A percentile compares a stretch with the other conserved stretches of the same genome.
phyloP scores from a whole-genome alignment of 2,888 invertebrate species.

The Serrognathus titanus region DNA sequence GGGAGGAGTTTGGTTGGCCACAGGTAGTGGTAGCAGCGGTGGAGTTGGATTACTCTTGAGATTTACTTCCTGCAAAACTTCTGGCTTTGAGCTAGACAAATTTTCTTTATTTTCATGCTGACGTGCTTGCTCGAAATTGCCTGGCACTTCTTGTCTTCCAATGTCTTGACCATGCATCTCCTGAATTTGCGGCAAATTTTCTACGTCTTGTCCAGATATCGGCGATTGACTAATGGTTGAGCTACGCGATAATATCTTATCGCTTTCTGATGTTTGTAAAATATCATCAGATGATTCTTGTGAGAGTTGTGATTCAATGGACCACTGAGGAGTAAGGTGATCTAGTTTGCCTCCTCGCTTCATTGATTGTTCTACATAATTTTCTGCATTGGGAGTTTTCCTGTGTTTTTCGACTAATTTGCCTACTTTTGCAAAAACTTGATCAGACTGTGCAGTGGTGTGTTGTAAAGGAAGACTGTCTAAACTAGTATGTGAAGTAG shows the following conservation, averaged over 20 bases:
- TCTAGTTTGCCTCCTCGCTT: slow-evolving; percentile 39
- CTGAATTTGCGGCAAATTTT: slow-evolving; percentile 1
- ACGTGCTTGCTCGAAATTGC: neutral
- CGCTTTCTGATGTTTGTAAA: slow-evolving; percentile 59
- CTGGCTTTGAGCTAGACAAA: slow-evolving; percentile 7
- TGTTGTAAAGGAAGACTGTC: slow-evolving; percentile 9
- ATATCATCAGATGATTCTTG: slow-evolving; percentile 64
- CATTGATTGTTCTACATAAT: neutral
- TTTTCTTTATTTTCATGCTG: slow-evolving; percentile 24
- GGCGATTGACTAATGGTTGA: slow-evolving; percentile 48
- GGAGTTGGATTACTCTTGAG: slow-evolving; percentile 10
- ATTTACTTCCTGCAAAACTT: neutral
- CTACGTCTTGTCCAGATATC: slow-evolving; percentile 26
- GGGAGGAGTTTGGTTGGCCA: slow-evolving; percentile 40
- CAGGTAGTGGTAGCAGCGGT: slow-evolving; percentile 25
- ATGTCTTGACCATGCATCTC: neutral
- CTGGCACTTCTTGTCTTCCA: neutral
- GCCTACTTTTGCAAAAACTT: slow-evolving; percentile 52
- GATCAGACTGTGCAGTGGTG: slow-evolving; percentile 30
- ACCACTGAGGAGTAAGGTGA: slow-evolving; percentile 58
- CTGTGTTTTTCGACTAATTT: slow-evolving; percentile 21
- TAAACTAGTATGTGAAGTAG: slow-evolving; percentile 8
- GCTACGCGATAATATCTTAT: slow-evolving; percentile 57
- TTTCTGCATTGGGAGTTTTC: neutral
- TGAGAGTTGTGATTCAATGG: slow-evolving; percentile 63